A percentile compares a stretch with the other conserved stretches of the same genome.
Evolutionary conservation across 2,797 vertebrate genomes (phyloP).

Genomic region (Glossophaga mutica): DNA sequence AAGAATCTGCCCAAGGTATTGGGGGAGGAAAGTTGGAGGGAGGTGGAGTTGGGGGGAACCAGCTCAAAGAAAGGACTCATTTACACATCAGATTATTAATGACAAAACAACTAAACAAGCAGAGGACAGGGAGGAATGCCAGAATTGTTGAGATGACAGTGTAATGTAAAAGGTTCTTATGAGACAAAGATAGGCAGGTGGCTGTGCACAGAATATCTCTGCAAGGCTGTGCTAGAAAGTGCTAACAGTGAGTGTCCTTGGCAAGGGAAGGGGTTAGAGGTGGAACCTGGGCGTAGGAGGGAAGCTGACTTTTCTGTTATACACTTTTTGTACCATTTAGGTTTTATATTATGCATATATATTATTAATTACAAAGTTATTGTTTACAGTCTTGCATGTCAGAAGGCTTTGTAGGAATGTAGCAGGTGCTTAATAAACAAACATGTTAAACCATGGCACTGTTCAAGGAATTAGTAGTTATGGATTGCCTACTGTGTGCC

Average conservation of each 20-base stretch:
- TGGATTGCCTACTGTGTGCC: neutral
- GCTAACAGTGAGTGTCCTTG: neutral
- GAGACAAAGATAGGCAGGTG: neutral
- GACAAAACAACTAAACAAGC: neutral
- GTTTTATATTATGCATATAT: neutral
- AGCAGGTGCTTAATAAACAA: neutral
- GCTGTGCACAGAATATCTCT: neutral
- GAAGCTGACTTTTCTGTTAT: neutral
- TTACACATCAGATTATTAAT: neutral
- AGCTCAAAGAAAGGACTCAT: neutral
- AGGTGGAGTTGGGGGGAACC: neutral
- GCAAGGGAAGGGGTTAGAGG: neutral
- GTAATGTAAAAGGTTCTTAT: neutral
- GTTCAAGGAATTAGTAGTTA: neutral
- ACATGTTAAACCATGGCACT: neutral
- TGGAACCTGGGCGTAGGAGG: neutral
- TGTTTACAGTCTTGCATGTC: neutral
- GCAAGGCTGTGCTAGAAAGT: neutral
- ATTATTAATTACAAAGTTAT: neutral
- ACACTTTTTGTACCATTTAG: neutral
- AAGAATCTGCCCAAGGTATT: neutral
- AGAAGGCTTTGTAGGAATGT: neutral
- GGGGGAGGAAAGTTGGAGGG: neutral
- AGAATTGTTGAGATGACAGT: neutral
- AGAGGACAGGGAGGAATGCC: neutral